Conservation (phyloP, 2,113 vertebrate species). For the Xyrauchen texanus region DNA sequence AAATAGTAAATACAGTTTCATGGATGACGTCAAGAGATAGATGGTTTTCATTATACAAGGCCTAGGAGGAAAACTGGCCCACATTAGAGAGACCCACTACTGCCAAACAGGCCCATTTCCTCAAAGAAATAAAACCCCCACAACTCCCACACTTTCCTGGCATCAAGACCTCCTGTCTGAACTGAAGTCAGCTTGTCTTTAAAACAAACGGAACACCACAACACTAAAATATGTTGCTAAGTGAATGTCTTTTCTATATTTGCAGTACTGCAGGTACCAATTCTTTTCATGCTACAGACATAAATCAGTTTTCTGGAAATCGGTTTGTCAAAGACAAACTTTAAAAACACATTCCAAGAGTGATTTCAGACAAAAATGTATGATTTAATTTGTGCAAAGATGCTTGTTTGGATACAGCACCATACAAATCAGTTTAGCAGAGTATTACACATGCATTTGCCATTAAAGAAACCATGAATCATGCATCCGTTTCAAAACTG, state of each 20-base stretch:
- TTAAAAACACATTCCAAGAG: neutral
- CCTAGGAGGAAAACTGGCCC: slow-evolving; percentile 66
- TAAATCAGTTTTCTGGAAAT: neutral
- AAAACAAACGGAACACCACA: neutral
- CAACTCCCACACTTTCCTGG: slow-evolving; percentile 48
- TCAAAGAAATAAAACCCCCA: slow-evolving; percentile 29
- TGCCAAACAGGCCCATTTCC: slow-evolving; percentile 63
- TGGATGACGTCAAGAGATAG: slow-evolving; percentile 57
- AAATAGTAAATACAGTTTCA: slow-evolving; percentile 47
- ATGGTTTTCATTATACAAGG: slow-evolving; percentile 68
- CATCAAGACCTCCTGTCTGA: slow-evolving; percentile 16
- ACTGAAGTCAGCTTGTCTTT: neutral
- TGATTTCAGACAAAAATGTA: neutral
- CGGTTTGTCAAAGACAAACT: neutral
- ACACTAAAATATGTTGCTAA: neutral
- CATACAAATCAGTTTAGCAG: neutral
- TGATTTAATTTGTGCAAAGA: neutral
- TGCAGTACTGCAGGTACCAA: neutral
- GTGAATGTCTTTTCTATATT: neutral
- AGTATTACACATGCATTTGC: neutral
- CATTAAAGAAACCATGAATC: neutral
- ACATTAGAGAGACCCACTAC: slow-evolving; percentile 62
- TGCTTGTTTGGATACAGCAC: neutral
- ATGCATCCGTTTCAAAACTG: neutral
- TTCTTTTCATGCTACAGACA: neutral